Percentiles rank a stretch among this genome's conserved stretches.
Conservation (phyloP, 2,113 vertebrate genomes). For the Gobiocypris rarus region DNA sequence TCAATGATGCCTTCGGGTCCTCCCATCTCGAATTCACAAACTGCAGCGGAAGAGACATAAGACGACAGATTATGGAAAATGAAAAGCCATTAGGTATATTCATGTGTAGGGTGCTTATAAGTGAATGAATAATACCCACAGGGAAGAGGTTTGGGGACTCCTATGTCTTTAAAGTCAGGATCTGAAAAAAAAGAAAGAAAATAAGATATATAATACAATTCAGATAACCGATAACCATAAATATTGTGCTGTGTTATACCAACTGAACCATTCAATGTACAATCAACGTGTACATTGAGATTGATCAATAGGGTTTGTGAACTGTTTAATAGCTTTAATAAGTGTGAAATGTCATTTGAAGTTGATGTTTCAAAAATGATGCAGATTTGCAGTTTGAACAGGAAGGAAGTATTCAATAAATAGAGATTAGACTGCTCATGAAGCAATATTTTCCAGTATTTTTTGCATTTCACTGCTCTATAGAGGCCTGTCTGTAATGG, state of each 20-base stretch:
- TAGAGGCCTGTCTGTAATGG: background rate
- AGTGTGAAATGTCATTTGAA: background rate
- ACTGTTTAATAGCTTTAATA: conserved; percentile 6
- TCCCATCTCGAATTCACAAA: conserved; percentile 97
- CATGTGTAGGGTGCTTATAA: conserved; percentile 25
- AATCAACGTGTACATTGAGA: background rate
- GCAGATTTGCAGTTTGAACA: background rate
- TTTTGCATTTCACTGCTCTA: background rate
- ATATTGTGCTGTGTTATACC: conserved; percentile 28
- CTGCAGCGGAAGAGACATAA: conserved; percentile 70
- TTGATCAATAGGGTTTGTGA: background rate
- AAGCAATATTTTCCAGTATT: background rate
- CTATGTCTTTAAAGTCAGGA: conserved; percentile 98
- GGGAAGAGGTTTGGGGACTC: conserved; percentile 94
- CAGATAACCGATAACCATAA: conserved; percentile 40
- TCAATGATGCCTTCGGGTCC: conserved; percentile 98
- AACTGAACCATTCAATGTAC: background rate
- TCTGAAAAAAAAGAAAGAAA: conserved; percentile 82
- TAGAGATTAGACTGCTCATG: background rate
- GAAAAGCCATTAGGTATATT: conserved; percentile 24
- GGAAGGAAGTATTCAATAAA: background rate
- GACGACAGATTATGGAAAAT: conserved; percentile 36
- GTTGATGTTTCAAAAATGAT: background rate
- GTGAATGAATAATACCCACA: conserved; percentile 85
- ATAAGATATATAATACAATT: conserved; percentile 56